phyloP scores from a whole-genome alignment of 2,797 vertebrate species.

The Pelobates cultripes region DNA sequence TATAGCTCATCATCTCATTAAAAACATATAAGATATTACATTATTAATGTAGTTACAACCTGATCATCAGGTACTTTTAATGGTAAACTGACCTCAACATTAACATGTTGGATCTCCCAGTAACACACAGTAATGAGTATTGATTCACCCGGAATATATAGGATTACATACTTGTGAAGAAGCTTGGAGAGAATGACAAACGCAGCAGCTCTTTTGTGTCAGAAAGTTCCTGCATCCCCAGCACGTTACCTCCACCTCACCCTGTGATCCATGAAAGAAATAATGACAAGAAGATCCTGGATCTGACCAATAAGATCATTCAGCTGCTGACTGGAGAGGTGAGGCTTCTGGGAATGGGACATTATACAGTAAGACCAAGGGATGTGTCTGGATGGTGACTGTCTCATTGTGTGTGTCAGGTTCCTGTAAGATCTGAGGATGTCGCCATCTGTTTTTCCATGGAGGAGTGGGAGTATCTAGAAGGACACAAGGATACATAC shows the following conservation, averaged over 20 bases:
- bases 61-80: too few relatives aligned
- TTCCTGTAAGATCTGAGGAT: constrained; percentile 2
- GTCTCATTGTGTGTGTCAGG: not conserved
- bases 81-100: too few relatives aligned
- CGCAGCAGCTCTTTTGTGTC: not conserved
- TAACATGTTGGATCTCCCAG: too few relatives aligned
- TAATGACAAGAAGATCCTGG: constrained; percentile 16
- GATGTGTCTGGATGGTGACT: not conserved
- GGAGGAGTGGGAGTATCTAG: not conserved
- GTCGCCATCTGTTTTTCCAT: not conserved
- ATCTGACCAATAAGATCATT: constrained; percentile 12
- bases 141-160: not conserved
- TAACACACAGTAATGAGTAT: too few relatives aligned
- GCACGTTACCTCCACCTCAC: not conserved
- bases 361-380: not conserved
- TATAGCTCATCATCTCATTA: too few relatives aligned
- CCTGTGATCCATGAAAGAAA: not conserved
- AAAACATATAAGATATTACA: too few relatives aligned
- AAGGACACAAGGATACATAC: not conserved
- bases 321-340: constrained; percentile 31
- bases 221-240: not conserved
- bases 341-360: constrained; percentile 5
- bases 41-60: too few relatives aligned
- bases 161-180: constrained; percentile 6
- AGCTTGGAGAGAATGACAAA: not conserved